A percentile compares a stretch with the other conserved stretches of the same genome.
phyloP scores from a whole-genome alignment of 2,113 vertebrate species.

The Zosterops hypoxanthus region DNA sequence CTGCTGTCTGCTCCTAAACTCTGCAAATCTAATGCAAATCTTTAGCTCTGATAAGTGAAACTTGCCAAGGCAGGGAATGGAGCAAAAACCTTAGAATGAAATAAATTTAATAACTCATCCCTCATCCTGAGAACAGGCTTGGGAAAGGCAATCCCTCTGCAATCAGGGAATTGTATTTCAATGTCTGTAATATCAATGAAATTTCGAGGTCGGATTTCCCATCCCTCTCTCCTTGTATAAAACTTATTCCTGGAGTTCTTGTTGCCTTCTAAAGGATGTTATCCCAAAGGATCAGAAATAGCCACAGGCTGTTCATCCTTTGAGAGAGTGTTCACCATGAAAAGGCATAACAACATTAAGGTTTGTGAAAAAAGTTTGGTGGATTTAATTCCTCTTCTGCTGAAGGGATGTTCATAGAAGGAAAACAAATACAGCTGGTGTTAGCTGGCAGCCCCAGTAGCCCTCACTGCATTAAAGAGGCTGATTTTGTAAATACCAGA shows the following conservation, averaged over 20 bases:
- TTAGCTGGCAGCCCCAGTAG: neutral
- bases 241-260: neutral
- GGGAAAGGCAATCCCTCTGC: neutral
- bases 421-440: neutral
- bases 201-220: neutral
- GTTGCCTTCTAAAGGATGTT: neutral
- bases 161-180: neutral
- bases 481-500: neutral
- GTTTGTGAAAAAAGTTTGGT: neutral
- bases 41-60: neutral
- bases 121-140: neutral
- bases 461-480: neutral
- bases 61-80: constrained; percentile 19
- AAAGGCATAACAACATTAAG: fast-evolving
- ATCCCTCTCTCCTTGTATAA: neutral
- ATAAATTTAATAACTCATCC: neutral
- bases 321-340: neutral
- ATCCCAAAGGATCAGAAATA: neutral
- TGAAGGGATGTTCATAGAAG: neutral
- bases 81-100: neutral
- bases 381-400: neutral
- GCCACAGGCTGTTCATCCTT: neutral
- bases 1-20: constrained; percentile 52
- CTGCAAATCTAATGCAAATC: constrained; percentile 36
- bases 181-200: neutral